Base-by-base conservation (phyloP, 2,797 vertebrate species). In the Orientallactaga sibirica region DNA sequence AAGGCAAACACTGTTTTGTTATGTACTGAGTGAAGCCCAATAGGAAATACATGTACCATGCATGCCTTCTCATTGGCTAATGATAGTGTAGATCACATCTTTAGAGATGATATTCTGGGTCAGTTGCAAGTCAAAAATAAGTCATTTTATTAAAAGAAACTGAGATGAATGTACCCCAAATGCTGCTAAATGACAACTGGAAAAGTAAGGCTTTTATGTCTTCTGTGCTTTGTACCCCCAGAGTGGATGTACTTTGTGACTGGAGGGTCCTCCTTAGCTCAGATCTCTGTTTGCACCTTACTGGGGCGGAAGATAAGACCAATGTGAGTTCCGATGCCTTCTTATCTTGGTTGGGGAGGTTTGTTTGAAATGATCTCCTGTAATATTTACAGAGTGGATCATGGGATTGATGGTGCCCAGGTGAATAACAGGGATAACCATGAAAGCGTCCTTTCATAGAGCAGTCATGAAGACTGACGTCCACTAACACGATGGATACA, bases 241-340 rank as follows among this genome's bases (percentile, higher is more conserved):
- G 80, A 22, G 6, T 25, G 66, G 10, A 41, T 0, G 1, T 16
- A 0, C 0, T 1, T 0, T 8, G 11, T 19, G 71, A 43, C 43
- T 0, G 16, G 11, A 33, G 24, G 41, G 1, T 7, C 29, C 29
- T 52, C 22, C 10, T 1, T 2, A 11, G 27, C 22, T 48, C 4
- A 0, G 3, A 8, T 25, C 25, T 20, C 52, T 52, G 5, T 5
- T 5, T 20, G 41, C 22, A 0, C 3, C 8, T 25, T 29, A 4
- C 6, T 27, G 5, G 0, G 16, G 58, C 58, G 19, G 37, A 48
- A 24, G 2, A 0, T 10, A 11, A 12, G 12, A 1, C n/a, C 61
- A 33, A 2, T 6, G 67, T 55, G 48, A 93, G 43, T 62, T 7
- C 2, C 2, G 5, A 4, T 22, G 2, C 3, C 12, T 37, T 41